phyloP scores from a whole-genome alignment of 2,113 vertebrate genomes.

The Notarius quadriscutis region DNA sequence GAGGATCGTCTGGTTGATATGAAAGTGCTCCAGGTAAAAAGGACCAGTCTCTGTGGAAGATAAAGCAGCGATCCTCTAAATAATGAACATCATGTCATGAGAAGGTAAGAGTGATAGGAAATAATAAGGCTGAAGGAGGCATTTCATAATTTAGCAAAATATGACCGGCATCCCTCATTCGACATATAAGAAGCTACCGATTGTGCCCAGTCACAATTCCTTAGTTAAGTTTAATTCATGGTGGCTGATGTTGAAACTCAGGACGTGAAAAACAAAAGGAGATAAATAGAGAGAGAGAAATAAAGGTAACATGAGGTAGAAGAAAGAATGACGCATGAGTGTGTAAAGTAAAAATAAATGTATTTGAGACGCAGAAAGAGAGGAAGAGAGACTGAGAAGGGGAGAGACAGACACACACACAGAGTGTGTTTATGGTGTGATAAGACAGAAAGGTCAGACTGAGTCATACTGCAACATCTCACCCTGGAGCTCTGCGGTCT shows the following conservation, averaged over 20 bases:
- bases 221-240: background rate
- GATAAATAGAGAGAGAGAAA: background rate
- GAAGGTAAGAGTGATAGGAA: background rate
- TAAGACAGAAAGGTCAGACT: conserved; percentile 10
- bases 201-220: background rate
- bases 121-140: background rate
- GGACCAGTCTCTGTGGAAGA: background rate
- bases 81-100: background rate
- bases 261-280: background rate
- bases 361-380: background rate
- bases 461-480: background rate
- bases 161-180: background rate
- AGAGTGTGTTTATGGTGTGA: background rate
- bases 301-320: background rate
- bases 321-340: background rate
- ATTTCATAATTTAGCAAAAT: background rate
- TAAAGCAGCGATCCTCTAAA: background rate
- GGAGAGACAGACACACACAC: background rate
- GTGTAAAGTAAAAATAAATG: background rate
- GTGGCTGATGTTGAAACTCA: background rate
- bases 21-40: background rate
- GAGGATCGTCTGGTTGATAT: background rate
- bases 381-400: background rate
- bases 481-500: background rate
- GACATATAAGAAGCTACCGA: background rate